These are phyloP conservation scores for Albula glossodonta DNA, from an alignment of 2,113 vertebrate genomes.

Conservation along the genomic window DNA sequence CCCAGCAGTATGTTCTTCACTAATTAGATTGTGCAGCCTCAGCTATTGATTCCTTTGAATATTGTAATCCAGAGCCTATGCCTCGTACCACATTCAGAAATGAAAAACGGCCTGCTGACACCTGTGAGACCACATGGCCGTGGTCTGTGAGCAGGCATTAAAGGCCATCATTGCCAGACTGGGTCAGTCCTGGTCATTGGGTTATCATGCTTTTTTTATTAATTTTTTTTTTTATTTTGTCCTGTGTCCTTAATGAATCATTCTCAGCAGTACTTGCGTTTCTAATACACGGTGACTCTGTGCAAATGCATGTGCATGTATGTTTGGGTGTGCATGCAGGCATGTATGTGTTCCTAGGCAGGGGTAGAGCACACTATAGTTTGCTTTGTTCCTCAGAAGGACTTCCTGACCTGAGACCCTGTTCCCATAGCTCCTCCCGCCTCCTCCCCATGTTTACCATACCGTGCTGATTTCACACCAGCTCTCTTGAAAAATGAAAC, in stretches of 20 bases:
- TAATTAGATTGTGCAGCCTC: constrained; percentile 30
- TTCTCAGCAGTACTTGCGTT: background rate
- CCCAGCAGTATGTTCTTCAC: constrained; percentile 20
- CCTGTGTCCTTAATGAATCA: background rate
- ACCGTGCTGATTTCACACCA: background rate
- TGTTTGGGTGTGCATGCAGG: background rate
- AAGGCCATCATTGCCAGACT: too few relatives aligned
- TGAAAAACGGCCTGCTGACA: too few relatives aligned
- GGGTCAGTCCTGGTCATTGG: too few relatives aligned
- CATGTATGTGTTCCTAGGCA: background rate
- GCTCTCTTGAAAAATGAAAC: background rate
- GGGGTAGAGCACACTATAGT: background rate
- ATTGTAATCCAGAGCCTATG: background rate
- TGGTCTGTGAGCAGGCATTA: background rate
- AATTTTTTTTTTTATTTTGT: background rate
- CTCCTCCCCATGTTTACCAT: background rate
- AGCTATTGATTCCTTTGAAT: constrained; percentile 21
- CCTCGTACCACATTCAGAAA: background rate
- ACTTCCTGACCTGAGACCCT: background rate
- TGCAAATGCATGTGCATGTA: background rate
- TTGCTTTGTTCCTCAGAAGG: background rate
- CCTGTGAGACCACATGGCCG: background rate
- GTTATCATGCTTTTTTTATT: too few relatives aligned
- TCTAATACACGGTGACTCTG: constrained; percentile 1
- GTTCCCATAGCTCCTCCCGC: too few relatives aligned